A percentile compares a stretch with the other conserved stretches of the same genome.
phyloP scores from a whole-genome alignment of 2,888 invertebrate genomes.

The Catocala nupta region DNA sequence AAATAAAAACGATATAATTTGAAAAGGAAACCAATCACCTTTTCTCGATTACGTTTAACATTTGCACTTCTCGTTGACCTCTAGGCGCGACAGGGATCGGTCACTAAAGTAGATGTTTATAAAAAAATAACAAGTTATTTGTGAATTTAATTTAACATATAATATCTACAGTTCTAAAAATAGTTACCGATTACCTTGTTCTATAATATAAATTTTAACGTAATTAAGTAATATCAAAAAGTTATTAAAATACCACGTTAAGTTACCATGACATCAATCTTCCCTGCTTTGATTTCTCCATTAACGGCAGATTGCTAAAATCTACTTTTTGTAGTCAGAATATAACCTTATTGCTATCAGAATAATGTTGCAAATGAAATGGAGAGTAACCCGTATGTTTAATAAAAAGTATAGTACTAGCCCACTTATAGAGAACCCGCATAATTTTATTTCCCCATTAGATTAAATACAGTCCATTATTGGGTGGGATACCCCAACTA shows the following conservation, averaged over 20 bases:
- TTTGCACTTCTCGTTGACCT: slow-evolving; percentile 21
- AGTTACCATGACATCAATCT: slow-evolving; percentile 82
- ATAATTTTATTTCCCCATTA: slow-evolving; percentile 69
- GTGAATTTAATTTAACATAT: no score
- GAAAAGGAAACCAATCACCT: no score
- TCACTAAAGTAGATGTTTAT: no score
- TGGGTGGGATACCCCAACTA: slow-evolving; percentile 69
- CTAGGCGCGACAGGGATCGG: slow-evolving; percentile 10
- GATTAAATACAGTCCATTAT: slow-evolving; percentile 62
- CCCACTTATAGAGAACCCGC: slow-evolving; percentile 70
- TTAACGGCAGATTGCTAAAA: slow-evolving; percentile 75
- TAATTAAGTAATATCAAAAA: slow-evolving; percentile 53
- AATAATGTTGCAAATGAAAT: slow-evolving; percentile 49
- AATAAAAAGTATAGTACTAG: slow-evolving; percentile 64
- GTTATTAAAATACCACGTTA: slow-evolving; percentile 67
- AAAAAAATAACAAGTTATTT: no score
- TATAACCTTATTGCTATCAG: slow-evolving; percentile 12
- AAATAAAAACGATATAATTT: no score
- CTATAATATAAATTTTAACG: slow-evolving; percentile 23
- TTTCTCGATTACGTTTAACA: no score
- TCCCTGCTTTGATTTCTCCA: slow-evolving; percentile 80
- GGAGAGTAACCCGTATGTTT: slow-evolving; percentile 28
- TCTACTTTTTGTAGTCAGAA: slow-evolving; percentile 28
- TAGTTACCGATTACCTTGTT: neutral
- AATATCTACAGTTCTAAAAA: no score